Evolutionary conservation across 2,888 invertebrate species (phyloP).

Genomic region (Heliconius sara): DNA sequence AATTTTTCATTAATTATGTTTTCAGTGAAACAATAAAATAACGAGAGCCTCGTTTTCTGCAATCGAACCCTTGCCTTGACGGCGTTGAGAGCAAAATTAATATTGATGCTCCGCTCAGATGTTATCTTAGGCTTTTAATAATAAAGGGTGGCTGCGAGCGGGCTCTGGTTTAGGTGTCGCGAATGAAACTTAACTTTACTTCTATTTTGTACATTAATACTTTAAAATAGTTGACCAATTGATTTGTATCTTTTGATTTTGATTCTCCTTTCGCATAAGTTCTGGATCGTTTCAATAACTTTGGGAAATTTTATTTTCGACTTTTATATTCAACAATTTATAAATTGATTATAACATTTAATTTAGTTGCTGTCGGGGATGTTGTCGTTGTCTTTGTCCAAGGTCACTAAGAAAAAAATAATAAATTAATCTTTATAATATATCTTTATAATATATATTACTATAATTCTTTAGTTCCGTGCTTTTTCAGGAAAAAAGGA

Average conservation of each 20-base stretch:
- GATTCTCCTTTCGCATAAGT: background rate
- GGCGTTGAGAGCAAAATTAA: slow-evolving; percentile 65
- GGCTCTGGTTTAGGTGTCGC: slow-evolving; percentile 45
- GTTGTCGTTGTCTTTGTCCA: too few species aligned
- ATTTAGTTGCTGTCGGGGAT: too few species aligned
- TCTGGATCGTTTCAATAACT: background rate
- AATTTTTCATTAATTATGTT: slow-evolving; percentile 63
- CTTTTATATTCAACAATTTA: too few species aligned
- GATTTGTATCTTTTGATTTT: background rate
- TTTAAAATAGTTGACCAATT: background rate
- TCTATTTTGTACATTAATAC: background rate
- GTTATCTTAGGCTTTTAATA: slow-evolving; percentile 62
- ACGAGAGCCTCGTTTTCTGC: slow-evolving; percentile 52
- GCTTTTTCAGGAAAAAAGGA: too few species aligned
- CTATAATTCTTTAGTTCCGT: too few species aligned
- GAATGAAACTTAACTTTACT: slow-evolving; percentile 2
- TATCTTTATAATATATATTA: too few species aligned
- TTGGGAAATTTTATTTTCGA: too few species aligned
- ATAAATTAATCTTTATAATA: too few species aligned
- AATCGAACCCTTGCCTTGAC: slow-evolving; percentile 56
- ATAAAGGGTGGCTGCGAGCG: slow-evolving; percentile 54
- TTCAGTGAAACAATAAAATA: slow-evolving; percentile 60
- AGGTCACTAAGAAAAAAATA: too few species aligned
- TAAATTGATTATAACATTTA: too few species aligned
- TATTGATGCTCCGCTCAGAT: slow-evolving; percentile 62